Conservation (phyloP, 2,888 invertebrate species). For the Meghimatium bilineatum region DNA sequence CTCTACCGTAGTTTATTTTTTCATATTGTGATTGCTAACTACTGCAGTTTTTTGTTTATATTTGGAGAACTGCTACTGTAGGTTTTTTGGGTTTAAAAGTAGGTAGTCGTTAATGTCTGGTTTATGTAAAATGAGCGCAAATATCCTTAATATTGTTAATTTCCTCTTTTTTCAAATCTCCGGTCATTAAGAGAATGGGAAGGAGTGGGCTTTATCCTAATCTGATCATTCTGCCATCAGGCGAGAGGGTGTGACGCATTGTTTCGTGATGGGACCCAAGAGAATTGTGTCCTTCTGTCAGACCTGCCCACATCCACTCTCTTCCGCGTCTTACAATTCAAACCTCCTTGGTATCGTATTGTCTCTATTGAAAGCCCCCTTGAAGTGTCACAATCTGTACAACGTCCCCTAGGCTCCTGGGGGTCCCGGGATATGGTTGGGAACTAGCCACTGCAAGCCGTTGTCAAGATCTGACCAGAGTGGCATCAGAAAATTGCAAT, state of each 20-base stretch:
- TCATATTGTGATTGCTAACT: too few relatives aligned
- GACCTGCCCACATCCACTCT: constrained; percentile 27
- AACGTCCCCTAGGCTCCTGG: constrained; percentile 13
- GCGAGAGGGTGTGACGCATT: constrained; percentile 21
- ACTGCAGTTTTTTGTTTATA: too few relatives aligned
- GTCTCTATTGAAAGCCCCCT: constrained; percentile 29
- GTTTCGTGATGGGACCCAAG: constrained; percentile 18
- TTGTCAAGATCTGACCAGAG: constrained; percentile 31
- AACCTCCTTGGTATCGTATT: constrained; percentile 11
- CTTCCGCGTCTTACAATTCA: constrained; percentile 30
- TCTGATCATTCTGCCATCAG: background rate
- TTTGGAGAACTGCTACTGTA: too few relatives aligned
- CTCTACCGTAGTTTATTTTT: too few relatives aligned
- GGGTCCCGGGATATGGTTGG: constrained; percentile 34
- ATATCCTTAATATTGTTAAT: too few relatives aligned
- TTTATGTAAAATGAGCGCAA: too few relatives aligned
- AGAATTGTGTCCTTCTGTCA: constrained; percentile 46
- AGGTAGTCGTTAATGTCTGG: too few relatives aligned
- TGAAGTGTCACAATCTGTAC: constrained; percentile 39
- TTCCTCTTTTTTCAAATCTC: too few relatives aligned
- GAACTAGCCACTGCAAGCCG: constrained; percentile 5
- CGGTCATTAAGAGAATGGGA: background rate
- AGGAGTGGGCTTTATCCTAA: background rate
- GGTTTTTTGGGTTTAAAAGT: too few relatives aligned
- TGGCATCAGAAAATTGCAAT: constrained; percentile 42